phyloP scores from a whole-genome alignment of 2,888 invertebrate species.

The Hirtodrosophila trivittata region DNA sequence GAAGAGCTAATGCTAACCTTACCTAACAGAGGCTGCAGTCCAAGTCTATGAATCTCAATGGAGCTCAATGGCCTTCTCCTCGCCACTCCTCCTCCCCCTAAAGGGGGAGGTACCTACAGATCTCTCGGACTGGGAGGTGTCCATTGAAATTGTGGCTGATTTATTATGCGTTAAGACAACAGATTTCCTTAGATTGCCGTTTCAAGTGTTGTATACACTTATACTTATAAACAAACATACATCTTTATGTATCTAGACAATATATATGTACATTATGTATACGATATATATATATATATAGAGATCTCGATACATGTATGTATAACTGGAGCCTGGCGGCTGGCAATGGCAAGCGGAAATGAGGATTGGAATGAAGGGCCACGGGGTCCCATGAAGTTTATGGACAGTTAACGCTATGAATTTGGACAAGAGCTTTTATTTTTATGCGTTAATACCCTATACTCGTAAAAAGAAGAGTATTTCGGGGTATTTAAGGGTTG shows the following conservation, averaged over 20 bases:
- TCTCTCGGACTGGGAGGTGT: slow-evolving; percentile 4
- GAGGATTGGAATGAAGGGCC: neutral
- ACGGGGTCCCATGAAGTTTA: neutral
- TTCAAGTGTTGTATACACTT: slow-evolving; percentile 15
- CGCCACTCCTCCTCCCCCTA: no score
- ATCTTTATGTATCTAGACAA: neutral
- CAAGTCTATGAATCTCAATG: slow-evolving; percentile 56
- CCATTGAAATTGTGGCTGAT: slow-evolving; percentile 71
- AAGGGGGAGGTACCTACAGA: slow-evolving; percentile 26
- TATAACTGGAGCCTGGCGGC: no score
- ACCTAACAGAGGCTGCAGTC: slow-evolving; percentile 24
- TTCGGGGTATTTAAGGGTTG: no score
- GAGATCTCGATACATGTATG: neutral
- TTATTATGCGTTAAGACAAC: slow-evolving; percentile 78
- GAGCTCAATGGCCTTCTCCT: slow-evolving; percentile 5
- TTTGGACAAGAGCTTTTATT: slow-evolving; percentile 2
- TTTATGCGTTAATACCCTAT: slow-evolving; percentile 8
- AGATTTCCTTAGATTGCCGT: slow-evolving; percentile 56
- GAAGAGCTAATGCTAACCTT: neutral
- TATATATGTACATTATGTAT: neutral
- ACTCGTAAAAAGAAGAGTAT: neutral
- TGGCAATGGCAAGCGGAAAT: neutral
- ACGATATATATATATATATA: no score
- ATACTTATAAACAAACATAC: slow-evolving; percentile 4
- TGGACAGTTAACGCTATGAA: slow-evolving; percentile 7